A percentile compares a stretch with the other conserved stretches of the same genome.
These are phyloP conservation scores for Clanis bilineata DNA, from an alignment of 2,888 invertebrate species.

Conservation along the genomic window DNA sequence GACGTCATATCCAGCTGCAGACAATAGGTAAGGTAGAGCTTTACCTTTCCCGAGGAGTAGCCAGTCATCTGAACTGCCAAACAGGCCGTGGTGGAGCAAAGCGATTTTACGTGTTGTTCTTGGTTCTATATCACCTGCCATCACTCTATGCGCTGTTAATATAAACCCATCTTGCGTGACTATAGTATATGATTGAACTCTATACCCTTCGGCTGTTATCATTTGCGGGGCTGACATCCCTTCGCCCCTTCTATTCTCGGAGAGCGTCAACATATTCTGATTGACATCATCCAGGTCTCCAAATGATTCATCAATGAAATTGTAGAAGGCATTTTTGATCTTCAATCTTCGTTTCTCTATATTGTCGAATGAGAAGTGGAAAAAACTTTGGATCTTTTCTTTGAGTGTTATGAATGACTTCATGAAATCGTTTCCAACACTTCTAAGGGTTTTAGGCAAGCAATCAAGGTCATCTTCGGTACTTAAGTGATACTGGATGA, in stretches of 20 bases:
- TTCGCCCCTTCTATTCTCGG: background rate
- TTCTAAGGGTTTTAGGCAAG: slow-evolving; percentile 4
- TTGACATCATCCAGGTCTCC: slow-evolving; percentile 17
- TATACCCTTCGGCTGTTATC: slow-evolving; percentile 36
- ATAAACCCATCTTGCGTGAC: slow-evolving; percentile 47
- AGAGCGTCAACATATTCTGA: background rate
- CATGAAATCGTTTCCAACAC: background rate
- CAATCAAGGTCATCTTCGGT: background rate
- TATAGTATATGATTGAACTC: slow-evolving; percentile 41
- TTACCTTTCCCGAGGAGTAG: slow-evolving; percentile 42
- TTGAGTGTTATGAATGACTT: background rate
- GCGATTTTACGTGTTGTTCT: slow-evolving; percentile 26
- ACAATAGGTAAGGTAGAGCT: slow-evolving; percentile 58
- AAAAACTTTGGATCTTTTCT: background rate
- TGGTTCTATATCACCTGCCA: slow-evolving; percentile 16
- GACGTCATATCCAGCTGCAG: slow-evolving; percentile 76
- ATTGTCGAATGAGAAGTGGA: background rate
- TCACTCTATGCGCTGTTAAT: slow-evolving; percentile 44
- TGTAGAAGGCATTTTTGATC: slow-evolving; percentile 32
- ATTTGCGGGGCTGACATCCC: slow-evolving; percentile 22
- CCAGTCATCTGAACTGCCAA: slow-evolving; percentile 56
- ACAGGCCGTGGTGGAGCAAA: slow-evolving; percentile 48
- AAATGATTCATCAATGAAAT: slow-evolving; percentile 29
- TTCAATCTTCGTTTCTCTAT: slow-evolving; percentile 27
- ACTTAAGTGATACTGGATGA: background rate